Conservation (phyloP, 2,113 vertebrate genomes). For the Lepus europaeus region DNA sequence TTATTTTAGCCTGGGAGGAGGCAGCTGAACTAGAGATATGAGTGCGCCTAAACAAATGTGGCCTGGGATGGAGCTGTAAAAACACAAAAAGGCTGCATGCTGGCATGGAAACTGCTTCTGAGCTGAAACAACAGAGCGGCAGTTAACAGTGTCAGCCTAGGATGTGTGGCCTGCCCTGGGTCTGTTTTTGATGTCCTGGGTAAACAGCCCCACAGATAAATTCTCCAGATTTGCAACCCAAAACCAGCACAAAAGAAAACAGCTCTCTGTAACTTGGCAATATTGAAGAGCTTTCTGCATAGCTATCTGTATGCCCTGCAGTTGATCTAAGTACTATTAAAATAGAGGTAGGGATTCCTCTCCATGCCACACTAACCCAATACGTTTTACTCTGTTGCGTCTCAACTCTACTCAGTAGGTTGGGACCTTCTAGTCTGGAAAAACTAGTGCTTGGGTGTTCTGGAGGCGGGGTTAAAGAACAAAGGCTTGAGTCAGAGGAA, state of each 20-base stretch:
- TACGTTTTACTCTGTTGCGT: background rate
- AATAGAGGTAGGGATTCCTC: background rate
- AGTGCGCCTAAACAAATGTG: slow-evolving; percentile 59
- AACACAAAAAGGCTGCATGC: slow-evolving; percentile 63
- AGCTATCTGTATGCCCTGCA: background rate
- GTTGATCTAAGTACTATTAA: slow-evolving; percentile 4
- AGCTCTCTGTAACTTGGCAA: background rate
- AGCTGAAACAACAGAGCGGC: slow-evolving; percentile 71
- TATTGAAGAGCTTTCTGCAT: background rate
- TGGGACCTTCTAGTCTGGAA: slow-evolving; percentile 16
- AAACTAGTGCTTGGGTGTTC: background rate
- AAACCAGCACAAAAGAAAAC: slow-evolving; percentile 19
- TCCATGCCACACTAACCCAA: too few species aligned
- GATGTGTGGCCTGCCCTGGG: background rate
- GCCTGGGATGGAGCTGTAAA: slow-evolving; percentile 60
- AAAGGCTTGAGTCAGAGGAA: background rate
- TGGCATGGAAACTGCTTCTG: slow-evolving; percentile 39
- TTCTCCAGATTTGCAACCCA: slow-evolving; percentile 14
- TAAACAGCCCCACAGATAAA: slow-evolving; percentile 53
- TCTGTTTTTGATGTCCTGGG: slow-evolving; percentile 58
- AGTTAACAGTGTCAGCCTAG: background rate
- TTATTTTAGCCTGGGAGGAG: slow-evolving; percentile 63
- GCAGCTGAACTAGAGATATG: slow-evolving; percentile 57
- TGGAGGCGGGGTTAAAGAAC: background rate
- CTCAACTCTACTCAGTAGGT: background rate